Conservation (phyloP, 2,113 vertebrate species). For the Corythornis cristatus region DNA sequence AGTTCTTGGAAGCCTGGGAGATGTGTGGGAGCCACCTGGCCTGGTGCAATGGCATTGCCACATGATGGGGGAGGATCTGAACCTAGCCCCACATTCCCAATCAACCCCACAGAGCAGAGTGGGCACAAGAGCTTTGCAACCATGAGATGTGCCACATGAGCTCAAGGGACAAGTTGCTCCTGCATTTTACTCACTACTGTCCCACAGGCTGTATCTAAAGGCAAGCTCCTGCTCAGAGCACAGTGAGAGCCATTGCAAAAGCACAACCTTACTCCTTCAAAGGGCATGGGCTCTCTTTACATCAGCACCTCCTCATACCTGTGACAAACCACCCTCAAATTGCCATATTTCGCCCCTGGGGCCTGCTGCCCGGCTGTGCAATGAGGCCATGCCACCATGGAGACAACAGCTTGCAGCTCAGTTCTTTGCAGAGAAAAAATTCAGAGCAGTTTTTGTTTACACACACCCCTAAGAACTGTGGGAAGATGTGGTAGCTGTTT, state of each 20-base stretch:
- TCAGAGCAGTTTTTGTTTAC: not conserved
- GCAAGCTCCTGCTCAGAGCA: not conserved
- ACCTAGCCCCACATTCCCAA: not conserved
- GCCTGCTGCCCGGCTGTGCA: not conserved
- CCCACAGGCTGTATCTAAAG: not conserved
- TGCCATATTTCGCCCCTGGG: not conserved
- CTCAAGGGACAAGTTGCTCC: not conserved
- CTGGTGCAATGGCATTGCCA: not conserved
- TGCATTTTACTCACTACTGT: rapidly evolving
- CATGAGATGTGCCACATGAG: rapidly evolving
- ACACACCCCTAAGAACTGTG: not conserved
- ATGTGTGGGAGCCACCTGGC: rapidly evolving
- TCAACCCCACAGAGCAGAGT: rapidly evolving
- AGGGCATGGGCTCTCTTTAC: not conserved
- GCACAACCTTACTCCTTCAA: not conserved
- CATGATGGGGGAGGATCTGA: rapidly evolving
- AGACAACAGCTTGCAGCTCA: not conserved
- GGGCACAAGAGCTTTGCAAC: rapidly evolving
- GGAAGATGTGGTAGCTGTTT: not conserved
- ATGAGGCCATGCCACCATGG: rapidly evolving
- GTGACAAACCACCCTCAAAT: not conserved
- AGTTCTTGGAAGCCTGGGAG: not conserved
- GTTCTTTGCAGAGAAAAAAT: not conserved
- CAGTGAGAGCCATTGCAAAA: not conserved
- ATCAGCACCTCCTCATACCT: not conserved